Evolutionary conservation across 1,140 invertebrate genomes (phyloP), one percentile per base, ranked within the genome.

Genomic region (Coelopa frigida): DNA sequence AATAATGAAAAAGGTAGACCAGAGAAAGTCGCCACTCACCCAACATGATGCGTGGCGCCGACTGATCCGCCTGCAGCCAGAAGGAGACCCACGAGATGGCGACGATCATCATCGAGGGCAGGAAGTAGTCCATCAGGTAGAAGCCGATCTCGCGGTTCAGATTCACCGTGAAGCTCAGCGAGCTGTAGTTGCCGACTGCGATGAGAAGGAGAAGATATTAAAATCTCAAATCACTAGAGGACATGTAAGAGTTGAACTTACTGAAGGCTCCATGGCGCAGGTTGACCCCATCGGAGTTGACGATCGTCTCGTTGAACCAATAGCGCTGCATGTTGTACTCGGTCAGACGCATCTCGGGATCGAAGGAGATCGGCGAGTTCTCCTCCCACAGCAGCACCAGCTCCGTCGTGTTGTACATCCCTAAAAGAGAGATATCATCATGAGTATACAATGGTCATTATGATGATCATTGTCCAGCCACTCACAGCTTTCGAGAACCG

Each of bases 21-120:
- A n/a, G n/a, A n/a, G n/a, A n/a, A n/a, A n/a, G n/a, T n/a, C n/a
- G 14, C 27, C 4, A 18, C 47, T 71, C 84, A 84, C 63, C 85
- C 62, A 89, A 68, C 53, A 85, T 84, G 42, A 85, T 85, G 54
- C 86, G 75, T n/a, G 88, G 84, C 5, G 89, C 84, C 8, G 87
- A 81, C 2, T 87, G 86, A 61, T 90, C 88, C 18, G 86, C 82
- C 63, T 91, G 88, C 32, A 92, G 70, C 88, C 88, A 92, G 59
- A 92, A 92, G 1, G 88, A 87, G 5, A 92, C 88, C 88, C 89
- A 93, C 0, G 88, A 91, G 42, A 90, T 87, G 12, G 83, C 83
- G 3, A 92, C 89, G 37, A 93, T 81, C 61, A 92, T 78, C 72
- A 91, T 89, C 14, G 87, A 90, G 1, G 89, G 89, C 52, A 92